phyloP scores from a whole-genome alignment of 2,888 invertebrate genomes.

The Pyrochroa serraticornis region DNA sequence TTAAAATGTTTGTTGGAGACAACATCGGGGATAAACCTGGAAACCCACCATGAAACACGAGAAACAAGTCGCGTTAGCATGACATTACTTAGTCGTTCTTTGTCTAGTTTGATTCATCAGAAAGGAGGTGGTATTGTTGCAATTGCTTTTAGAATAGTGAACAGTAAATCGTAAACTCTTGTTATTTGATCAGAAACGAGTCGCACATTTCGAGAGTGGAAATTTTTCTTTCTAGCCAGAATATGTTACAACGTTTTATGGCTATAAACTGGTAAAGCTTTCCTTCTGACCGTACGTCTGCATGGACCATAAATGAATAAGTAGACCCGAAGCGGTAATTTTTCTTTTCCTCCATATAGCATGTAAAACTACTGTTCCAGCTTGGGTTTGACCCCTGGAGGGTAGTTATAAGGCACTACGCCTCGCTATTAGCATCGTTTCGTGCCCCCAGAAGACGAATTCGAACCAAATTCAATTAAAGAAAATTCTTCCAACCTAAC shows the following conservation, averaged over 20 bases:
- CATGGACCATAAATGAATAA: constrained; percentile 32
- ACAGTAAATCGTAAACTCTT: no score
- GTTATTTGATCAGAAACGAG: no score
- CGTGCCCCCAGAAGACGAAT: constrained; percentile 31
- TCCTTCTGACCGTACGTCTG: constrained; percentile 10
- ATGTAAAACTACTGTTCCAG: constrained; percentile 39
- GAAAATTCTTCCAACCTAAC: not conserved
- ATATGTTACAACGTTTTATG: no score
- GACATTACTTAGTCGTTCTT: no score
- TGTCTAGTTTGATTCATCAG: no score
- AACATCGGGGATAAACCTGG: not conserved
- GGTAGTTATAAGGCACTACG: constrained; percentile 37
- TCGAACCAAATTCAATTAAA: constrained; percentile 24
- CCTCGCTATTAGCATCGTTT: constrained; percentile 41
- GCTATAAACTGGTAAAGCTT: not conserved
- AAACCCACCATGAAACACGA: not conserved
- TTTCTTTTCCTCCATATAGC: constrained; percentile 37
- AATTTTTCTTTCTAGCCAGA: no score
- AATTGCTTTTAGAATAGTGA: no score
- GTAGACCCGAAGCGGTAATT: constrained; percentile 31
- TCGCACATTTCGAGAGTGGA: no score
- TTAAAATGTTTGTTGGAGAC: constrained; percentile 9
- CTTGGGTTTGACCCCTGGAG: constrained; percentile 36
- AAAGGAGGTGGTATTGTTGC: no score
- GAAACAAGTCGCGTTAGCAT: no score